A percentile compares a stretch with the other conserved stretches of the same genome.
These are phyloP conservation scores for Tuberolachnus salignus DNA, from an alignment of 2,888 invertebrate species.

Conservation along the genomic window DNA sequence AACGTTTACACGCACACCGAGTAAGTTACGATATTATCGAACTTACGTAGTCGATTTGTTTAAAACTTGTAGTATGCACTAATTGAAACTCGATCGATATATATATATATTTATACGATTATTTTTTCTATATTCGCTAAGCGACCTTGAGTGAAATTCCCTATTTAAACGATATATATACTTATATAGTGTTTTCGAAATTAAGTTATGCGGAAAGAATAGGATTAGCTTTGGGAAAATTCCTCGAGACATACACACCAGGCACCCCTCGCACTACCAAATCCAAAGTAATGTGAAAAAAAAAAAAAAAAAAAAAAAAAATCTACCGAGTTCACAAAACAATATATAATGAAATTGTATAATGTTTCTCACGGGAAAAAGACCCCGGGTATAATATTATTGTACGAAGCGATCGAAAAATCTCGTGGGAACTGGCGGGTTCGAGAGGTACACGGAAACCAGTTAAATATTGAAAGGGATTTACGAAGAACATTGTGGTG, in stretches of 20 bases:
- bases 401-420: conserved; percentile 17
- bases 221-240: conserved; percentile 25
- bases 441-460: conserved; percentile 35
- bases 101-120: too few relatives aligned
- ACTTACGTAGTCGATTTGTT: too few relatives aligned
- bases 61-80: too few relatives aligned
- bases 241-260: background rate
- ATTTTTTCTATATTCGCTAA: too few relatives aligned
- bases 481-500: conserved; percentile 9
- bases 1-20: too few relatives aligned
- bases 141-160: too few relatives aligned
- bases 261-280: background rate
- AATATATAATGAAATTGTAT: conserved; percentile 36
- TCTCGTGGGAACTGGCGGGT: conserved; percentile 49
- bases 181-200: too few relatives aligned
- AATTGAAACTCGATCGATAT: too few relatives aligned
- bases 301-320: background rate
- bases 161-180: too few relatives aligned
- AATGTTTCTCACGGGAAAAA: conserved; percentile 42
- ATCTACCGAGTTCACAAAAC: conserved; percentile 34
- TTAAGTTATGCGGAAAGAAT: conserved; percentile 17
- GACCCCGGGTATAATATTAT: conserved; percentile 31
- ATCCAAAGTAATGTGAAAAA: background rate
- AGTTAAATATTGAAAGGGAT: conserved; percentile 51
- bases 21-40: too few relatives aligned